Base-by-base conservation (phyloP, 2,797 vertebrate genomes). In the Karalla daura region DNA sequence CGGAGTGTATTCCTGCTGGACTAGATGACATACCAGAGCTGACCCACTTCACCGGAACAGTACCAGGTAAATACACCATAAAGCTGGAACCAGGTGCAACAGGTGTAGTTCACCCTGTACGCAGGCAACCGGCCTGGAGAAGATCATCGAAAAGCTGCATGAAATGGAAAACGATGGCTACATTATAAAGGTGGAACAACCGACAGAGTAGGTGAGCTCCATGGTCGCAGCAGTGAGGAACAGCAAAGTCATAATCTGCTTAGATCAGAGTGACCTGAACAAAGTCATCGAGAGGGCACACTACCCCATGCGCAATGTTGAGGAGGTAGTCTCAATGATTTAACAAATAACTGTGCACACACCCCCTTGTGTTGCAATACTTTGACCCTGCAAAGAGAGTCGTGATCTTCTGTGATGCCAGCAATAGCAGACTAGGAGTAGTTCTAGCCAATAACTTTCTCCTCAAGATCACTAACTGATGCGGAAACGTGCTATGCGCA, bases 21-120 rank as follows among this genome's bases (percentile, higher is more conserved):
- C 7, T 46, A 24, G 24, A 27, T 11, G 44, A 46, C 27, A 25
- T 46, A 12, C 5, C 43, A 4, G 11, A 45, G 15, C 23, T 45
- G 43, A 24, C 43, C 24, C 8, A 23, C 43, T 24, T 23, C 20
- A 45, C 23, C 14, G 43, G 21, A 5, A 45, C 43, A 4, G 14
- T 45, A 7, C 43, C 23, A 25, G 43, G 43, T 23, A 46, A 46
- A 46, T 46, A 46, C 43, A 46, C 11, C 21, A 46, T 46, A 24
- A 46, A 46, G 23, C 24, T 46, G 14, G 43, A 46, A 14, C 23
- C 43, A 25, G 23, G 25, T 24, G 43, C 23, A 46, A 25, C 24
- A 9, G 43, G 43, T 3, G 1, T 25, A 14, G 43, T 45, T 2
- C 21, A 45, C 25, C 43, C 23, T 15, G 43, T 45, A 14, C 43